Percentiles rank a stretch among this genome's conserved stretches.
phyloP scores from a whole-genome alignment of 1,140 invertebrate species.

The Pentalonia nigronervosa region DNA sequence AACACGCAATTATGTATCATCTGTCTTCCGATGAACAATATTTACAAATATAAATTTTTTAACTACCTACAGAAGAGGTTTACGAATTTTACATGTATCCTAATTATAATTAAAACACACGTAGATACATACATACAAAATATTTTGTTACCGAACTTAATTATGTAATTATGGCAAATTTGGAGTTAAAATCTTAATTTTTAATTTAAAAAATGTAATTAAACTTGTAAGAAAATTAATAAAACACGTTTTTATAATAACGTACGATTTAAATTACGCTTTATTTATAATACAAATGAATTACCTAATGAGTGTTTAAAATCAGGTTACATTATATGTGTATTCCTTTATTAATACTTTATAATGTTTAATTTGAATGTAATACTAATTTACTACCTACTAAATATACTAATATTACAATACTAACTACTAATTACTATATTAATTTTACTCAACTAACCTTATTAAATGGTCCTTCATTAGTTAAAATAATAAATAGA shows the following conservation, averaged over 20 bases:
- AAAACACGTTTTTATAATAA: background rate
- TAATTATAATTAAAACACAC: background rate
- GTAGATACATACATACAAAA: background rate
- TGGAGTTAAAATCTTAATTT: background rate
- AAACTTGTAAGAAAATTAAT: background rate
- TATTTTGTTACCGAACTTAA: no score
- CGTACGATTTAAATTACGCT: background rate
- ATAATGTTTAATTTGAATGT: background rate
- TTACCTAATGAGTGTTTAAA: background rate
- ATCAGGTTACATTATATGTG: background rate
- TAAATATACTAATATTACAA: no score
- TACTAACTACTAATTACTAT: background rate
- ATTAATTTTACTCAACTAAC: background rate
- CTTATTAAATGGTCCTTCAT: background rate
- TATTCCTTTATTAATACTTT: background rate
- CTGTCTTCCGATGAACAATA: background rate
- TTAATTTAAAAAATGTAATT: background rate
- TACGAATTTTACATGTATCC: background rate
- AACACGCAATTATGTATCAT: background rate
- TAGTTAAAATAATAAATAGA: background rate
- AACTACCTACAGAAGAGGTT: background rate
- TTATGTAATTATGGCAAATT: no score
- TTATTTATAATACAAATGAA: background rate
- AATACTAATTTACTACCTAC: background rate
- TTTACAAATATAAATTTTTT: background rate